phyloP scores from a whole-genome alignment of 2,797 vertebrate genomes.

The Eidolon dupreanum region DNA sequence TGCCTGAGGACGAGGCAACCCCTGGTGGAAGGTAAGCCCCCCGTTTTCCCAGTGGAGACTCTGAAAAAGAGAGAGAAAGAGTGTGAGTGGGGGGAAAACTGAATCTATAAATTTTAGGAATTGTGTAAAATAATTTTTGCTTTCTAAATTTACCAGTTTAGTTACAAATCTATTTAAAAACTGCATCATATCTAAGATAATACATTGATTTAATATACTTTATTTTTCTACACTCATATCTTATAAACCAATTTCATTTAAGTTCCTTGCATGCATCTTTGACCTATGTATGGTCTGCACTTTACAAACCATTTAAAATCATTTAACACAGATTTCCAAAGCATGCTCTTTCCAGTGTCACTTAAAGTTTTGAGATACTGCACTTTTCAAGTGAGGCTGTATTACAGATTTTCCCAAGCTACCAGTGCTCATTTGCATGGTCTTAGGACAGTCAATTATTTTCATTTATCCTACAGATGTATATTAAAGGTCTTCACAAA shows the following conservation, averaged over 20 bases:
- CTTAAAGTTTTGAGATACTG: not conserved
- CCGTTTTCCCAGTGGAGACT: not conserved
- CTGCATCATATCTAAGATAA: not conserved
- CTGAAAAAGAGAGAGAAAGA: not conserved
- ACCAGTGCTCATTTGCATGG: not conserved
- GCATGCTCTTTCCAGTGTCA: not conserved
- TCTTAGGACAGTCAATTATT: not conserved
- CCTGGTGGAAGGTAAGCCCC: not conserved
- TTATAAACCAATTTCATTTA: conserved; percentile 17
- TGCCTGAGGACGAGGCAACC: not conserved
- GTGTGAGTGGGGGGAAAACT: not conserved
- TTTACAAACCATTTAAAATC: not conserved
- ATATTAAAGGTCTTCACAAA: not conserved
- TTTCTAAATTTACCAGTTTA: not conserved
- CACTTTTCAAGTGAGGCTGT: not conserved
- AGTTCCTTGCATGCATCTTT: not conserved
- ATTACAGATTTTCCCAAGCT: not conserved
- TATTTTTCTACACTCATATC: not conserved
- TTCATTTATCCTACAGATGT: not conserved
- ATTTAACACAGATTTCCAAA: conserved; percentile 15
- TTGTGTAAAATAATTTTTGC: not conserved
- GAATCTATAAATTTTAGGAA: not conserved
- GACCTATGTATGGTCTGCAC: not conserved
- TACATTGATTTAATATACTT: not conserved
- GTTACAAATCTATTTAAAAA: not conserved